Conservation (phyloP, 2,888 invertebrate genomes). For the Salticus scenicus region DNA sequence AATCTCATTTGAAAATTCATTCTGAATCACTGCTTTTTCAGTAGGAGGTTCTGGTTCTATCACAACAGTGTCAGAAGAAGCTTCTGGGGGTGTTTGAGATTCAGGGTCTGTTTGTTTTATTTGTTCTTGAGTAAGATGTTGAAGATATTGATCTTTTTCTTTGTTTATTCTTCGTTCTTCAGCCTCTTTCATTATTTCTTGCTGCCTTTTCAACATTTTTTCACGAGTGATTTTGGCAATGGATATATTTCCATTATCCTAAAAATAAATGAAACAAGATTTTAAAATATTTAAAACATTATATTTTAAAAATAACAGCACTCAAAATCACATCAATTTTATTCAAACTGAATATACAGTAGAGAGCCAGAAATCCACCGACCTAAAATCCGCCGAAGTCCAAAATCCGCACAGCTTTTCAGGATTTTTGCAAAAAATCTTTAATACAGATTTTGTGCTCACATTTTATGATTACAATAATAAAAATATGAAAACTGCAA, state of each 20-base stretch:
- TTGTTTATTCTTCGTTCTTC: conserved; percentile 47
- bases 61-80: background rate
- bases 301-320: too few species aligned
- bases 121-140: conserved; percentile 27
- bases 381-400: too few species aligned
- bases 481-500: too few species aligned
- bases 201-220: conserved; percentile 64
- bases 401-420: too few species aligned
- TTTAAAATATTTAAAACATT: too few species aligned
- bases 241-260: conserved; percentile 65
- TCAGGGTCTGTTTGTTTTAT: background rate
- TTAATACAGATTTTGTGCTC: too few species aligned
- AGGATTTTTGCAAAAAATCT: too few species aligned
- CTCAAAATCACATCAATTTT: too few species aligned
- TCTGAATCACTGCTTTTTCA: background rate
- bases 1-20: background rate
- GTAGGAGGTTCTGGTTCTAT: conserved; percentile 9
- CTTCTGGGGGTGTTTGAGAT: background rate
- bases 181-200: conserved; percentile 66
- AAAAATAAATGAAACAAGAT: background rate
- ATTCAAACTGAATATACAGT: too few species aligned
- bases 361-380: too few species aligned
- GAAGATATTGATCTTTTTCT: conserved; percentile 28
- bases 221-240: conserved; percentile 67
- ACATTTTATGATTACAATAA: too few species aligned